Percentiles rank a stretch among this genome's conserved stretches.
Evolutionary conservation across 2,113 vertebrate genomes (phyloP).

Genomic region (Pampusana beccarii): DNA sequence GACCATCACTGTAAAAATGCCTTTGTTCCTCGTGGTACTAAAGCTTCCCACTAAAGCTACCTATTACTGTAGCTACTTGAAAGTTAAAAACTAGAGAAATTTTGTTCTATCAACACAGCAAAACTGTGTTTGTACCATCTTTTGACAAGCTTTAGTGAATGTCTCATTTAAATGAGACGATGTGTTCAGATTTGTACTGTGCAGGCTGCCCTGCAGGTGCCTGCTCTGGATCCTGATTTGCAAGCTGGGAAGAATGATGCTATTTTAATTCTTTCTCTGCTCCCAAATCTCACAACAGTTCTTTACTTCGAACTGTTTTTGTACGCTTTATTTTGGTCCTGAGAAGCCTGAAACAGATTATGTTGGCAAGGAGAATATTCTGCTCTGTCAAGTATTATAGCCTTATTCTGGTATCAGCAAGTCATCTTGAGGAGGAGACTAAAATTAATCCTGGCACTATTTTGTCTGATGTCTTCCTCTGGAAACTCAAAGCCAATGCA

Average conservation of each 20-base stretch:
- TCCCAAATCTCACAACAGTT: background rate
- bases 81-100: background rate
- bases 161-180: background rate
- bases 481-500: background rate
- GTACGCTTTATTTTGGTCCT: background rate
- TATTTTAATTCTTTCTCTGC: background rate
- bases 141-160: background rate
- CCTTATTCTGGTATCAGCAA: constrained; percentile 33
- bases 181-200: background rate
- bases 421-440: constrained; percentile 26
- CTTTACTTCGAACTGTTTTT: constrained; percentile 10
- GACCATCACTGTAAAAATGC: rapidly evolving
- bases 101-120: background rate
- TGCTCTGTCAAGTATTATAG: constrained; percentile 12
- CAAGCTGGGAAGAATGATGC: background rate
- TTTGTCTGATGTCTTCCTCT: background rate
- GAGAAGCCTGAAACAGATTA: constrained; percentile 4
- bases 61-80: background rate
- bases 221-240: background rate
- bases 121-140: background rate
- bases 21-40: background rate
- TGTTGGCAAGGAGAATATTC: background rate
- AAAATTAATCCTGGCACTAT: constrained; percentile 46
- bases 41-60: background rate
- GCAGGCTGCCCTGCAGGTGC: background rate